Conservation (phyloP, 1,140 invertebrate species). For the Phymorhynchus buccinoides region DNA sequence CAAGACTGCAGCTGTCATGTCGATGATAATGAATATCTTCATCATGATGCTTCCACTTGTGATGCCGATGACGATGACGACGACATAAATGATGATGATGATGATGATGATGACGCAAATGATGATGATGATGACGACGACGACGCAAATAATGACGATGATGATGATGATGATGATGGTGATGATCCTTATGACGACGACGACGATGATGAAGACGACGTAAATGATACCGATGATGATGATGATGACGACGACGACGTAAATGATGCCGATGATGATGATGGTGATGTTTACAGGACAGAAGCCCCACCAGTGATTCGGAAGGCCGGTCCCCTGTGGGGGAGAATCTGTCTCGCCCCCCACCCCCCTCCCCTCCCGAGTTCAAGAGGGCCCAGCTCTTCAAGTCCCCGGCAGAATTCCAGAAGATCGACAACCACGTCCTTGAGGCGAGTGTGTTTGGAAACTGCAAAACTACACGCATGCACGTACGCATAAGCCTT, state of each 20-base stretch:
- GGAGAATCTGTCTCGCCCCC: constrained; percentile 55
- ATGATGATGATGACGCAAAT: too few relatives aligned
- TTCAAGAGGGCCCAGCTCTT: constrained; percentile 64
- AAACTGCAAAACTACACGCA: too few relatives aligned
- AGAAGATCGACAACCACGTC: constrained; percentile 64
- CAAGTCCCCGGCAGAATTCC: constrained; percentile 63
- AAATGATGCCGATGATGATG: not conserved
- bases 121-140: not conserved
- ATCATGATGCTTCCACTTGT: too few relatives aligned
- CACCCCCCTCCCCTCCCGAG: constrained; percentile 61
- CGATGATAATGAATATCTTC: too few relatives aligned
- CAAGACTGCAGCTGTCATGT: too few relatives aligned
- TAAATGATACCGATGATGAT: too few relatives aligned
- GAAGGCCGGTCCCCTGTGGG: constrained; percentile 48
- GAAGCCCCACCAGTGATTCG: constrained; percentile 52
- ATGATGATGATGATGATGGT: not conserved
- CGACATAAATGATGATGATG: too few relatives aligned
- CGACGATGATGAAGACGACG: too few relatives aligned
- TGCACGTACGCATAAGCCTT: too few relatives aligned
- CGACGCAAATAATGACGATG: not conserved
- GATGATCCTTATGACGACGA: not conserved
- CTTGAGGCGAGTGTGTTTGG: constrained; percentile 56
- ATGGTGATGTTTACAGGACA: constrained; percentile 34
- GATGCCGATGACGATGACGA: not conserved
- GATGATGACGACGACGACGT: not conserved